phyloP scores from a whole-genome alignment of 2,797 vertebrate species.

The Rhynchotus rufescens region DNA sequence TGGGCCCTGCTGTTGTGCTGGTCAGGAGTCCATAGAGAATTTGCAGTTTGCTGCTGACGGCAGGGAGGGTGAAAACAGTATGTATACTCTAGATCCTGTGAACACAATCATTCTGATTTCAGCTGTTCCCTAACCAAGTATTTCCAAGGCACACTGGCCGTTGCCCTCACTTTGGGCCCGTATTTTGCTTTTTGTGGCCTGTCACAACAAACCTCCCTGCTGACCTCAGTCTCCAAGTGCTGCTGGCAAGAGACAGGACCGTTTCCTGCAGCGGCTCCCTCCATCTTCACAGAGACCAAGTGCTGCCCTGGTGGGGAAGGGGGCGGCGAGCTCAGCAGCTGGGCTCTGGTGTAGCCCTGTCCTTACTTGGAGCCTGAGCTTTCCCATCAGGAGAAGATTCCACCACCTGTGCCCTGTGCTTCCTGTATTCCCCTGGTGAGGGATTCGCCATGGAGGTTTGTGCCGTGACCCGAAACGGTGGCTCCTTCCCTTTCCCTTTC shows the following conservation, averaged over 20 bases:
- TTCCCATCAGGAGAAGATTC: neutral
- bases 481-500: neutral
- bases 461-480: accelerated
- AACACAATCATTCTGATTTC: neutral
- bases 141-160: neutral
- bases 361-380: accelerated
- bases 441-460: neutral
- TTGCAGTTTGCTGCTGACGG: neutral
- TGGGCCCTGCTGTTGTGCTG: neutral
- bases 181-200: neutral
- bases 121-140: neutral
- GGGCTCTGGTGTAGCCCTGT: neutral
- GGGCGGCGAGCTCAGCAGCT: neutral
- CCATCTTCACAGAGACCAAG: neutral
- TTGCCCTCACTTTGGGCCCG: neutral
- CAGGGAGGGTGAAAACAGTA: neutral
- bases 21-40: neutral
- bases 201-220: neutral
- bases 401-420: neutral
- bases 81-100: neutral
- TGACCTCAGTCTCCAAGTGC: neutral
- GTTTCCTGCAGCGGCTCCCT: neutral
- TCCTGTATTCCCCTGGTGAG: neutral
- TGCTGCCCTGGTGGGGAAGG: neutral
- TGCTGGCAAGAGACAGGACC: neutral